Base-by-base conservation (phyloP, 2,888 invertebrate species). In the Drosophila atroscutellata region DNA sequence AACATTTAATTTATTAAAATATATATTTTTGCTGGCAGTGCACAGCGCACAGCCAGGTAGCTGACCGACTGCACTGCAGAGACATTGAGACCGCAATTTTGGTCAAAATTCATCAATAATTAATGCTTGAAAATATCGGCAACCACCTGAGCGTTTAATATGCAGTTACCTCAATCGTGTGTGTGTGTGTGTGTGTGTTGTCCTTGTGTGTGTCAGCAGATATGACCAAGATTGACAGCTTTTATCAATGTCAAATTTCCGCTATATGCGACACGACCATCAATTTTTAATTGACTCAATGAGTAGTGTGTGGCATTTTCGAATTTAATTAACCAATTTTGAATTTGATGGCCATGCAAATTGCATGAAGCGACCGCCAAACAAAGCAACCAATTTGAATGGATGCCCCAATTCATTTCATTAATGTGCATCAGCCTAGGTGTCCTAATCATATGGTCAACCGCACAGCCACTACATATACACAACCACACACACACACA, bases 1-100 rank as follows among this genome's bases (percentile, higher is more conserved):
- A 89, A 73, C 81, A 79, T 79, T 84, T 89, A 74, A 89, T 84
- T 86, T 89, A 84, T 84, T 89, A 77, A 89, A 76, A 81, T 66
- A 83, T 71, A 81, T 78, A 88, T 75, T 83, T 69, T 74, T 37
- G 49, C 52, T 36, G 45, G 47, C 58, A 20, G 28, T 11, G 13
- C 52, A 5, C 68, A 9, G 57, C 58, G 64, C n/a, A 24, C 56
- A 13, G 28, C 11, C 37, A 18, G 24, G 36, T 24, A 26, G 54
- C 36, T 6, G 54, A 36, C 36, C 24, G 54, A 26, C 7, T 5
- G 20, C 26, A 28, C 54, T 32, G 26, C 36, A 11, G 28, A 26
- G 72, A n/a, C 15, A 60, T 51, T 57, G 59, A 50, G 24, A 39
- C 61, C 60, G 37, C 77, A 70, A 50, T 66, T 60, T 78, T 61